Evolutionary conservation across 2,797 vertebrate genomes (phyloP).

Genomic region (Enteromius paludinosus): DNA sequence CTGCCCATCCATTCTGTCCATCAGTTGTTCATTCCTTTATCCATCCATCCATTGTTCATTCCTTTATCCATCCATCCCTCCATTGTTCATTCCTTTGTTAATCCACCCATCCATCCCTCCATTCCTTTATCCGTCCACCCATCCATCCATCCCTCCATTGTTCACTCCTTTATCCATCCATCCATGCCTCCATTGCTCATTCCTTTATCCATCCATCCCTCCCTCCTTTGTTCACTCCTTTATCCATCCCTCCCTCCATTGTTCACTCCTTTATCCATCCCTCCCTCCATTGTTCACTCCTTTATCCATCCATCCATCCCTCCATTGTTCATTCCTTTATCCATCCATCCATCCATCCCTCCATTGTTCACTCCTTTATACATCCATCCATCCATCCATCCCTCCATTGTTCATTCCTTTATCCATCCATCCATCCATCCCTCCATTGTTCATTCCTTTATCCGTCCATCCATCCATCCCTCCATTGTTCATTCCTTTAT

Average conservation of each 20-base stretch:
- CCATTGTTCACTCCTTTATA: no score
- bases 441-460: neutral
- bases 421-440: neutral
- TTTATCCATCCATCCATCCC: neutral
- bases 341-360: no score
- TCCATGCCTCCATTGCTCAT: neutral
- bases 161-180: neutral
- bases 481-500: no score
- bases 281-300: neutral
- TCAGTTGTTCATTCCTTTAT: neutral
- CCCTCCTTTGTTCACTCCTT: neutral
- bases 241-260: neutral
- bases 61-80: neutral
- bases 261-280: neutral
- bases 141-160: neutral
- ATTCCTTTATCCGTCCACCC: neutral
- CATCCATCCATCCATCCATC: neutral
- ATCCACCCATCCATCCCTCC: no score
- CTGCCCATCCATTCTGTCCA: rapidly evolving
- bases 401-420: neutral
- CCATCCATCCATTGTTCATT: neutral
- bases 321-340: neutral
- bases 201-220: neutral
- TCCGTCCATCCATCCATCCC: neutral
- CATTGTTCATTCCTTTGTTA: neutral